These are phyloP conservation scores for Amphiprion percula DNA, from an alignment of 2,113 vertebrate genomes.

Conservation along the genomic window DNA sequence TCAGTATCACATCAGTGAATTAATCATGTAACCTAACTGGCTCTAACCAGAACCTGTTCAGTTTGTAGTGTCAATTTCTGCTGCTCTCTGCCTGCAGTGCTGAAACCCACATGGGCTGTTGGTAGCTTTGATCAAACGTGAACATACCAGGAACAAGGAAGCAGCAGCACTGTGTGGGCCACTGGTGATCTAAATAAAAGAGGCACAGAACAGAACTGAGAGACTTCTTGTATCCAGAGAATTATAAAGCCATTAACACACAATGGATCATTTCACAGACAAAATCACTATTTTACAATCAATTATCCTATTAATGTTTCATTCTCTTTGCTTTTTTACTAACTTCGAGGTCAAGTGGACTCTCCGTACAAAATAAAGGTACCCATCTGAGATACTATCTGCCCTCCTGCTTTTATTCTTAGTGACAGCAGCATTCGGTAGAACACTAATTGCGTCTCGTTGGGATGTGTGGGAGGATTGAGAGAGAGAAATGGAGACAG, in stretches of 20 bases:
- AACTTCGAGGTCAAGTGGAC: slow-evolving; percentile 17
- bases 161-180: slow-evolving; percentile 50
- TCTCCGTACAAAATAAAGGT: slow-evolving; percentile 3
- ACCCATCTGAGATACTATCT: slow-evolving; percentile 15
- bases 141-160: slow-evolving; percentile 36
- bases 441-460: slow-evolving; percentile 68
- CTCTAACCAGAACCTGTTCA: slow-evolving; percentile 25
- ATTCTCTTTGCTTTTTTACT: not conserved
- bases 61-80: slow-evolving; percentile 16
- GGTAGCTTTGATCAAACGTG: slow-evolving; percentile 60
- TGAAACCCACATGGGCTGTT: slow-evolving; percentile 49
- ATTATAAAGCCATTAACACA: slow-evolving; percentile 12
- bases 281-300: slow-evolving; percentile 5
- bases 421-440: slow-evolving; percentile 51
- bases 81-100: slow-evolving; percentile 29
- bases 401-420: slow-evolving; percentile 35
- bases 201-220: slow-evolving; percentile 29
- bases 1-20: slow-evolving; percentile 1
- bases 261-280: not conserved
- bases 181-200: slow-evolving; percentile 28
- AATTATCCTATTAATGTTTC: not conserved
- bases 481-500: slow-evolving; percentile 8
- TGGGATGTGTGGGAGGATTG: slow-evolving; percentile 64
- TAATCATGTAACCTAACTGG: slow-evolving; percentile 19
- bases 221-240: slow-evolving; percentile 21